These are phyloP conservation scores for Setophaga kirtlandii DNA, from an alignment of 2,113 vertebrate species.

Conservation along the genomic window DNA sequence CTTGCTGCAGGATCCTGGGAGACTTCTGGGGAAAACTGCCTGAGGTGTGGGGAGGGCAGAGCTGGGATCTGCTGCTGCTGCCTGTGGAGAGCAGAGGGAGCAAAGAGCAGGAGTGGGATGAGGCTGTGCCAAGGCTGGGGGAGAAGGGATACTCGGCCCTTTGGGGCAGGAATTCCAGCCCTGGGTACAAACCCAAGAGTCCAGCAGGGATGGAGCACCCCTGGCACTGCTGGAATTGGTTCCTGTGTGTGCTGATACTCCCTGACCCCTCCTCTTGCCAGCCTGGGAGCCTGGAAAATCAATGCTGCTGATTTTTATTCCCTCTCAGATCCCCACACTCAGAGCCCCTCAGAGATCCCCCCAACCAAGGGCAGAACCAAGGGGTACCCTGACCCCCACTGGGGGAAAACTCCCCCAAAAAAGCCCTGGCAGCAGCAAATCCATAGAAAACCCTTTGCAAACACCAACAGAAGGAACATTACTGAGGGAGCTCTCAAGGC, in stretches of 20 bases:
- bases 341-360: neutral
- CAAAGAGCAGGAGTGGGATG: neutral
- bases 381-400: neutral
- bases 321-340: neutral
- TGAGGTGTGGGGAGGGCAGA: neutral
- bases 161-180: neutral
- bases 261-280: neutral
- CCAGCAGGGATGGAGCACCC: accelerated
- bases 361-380: neutral
- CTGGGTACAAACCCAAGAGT: neutral
- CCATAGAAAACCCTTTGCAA: neutral
- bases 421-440: neutral
- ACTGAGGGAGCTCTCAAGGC: neutral
- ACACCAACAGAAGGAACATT: neutral
- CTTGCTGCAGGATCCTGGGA: neutral
- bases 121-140: neutral
- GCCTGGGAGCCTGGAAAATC: neutral
- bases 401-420: neutral
- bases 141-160: accelerated
- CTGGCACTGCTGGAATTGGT: neutral
- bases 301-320: neutral
- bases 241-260: neutral
- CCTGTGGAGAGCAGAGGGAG: neutral
- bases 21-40: neutral
- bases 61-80: neutral